Evolutionary conservation across 2,797 vertebrate species (phyloP).

Genomic region (Manis javanica): DNA sequence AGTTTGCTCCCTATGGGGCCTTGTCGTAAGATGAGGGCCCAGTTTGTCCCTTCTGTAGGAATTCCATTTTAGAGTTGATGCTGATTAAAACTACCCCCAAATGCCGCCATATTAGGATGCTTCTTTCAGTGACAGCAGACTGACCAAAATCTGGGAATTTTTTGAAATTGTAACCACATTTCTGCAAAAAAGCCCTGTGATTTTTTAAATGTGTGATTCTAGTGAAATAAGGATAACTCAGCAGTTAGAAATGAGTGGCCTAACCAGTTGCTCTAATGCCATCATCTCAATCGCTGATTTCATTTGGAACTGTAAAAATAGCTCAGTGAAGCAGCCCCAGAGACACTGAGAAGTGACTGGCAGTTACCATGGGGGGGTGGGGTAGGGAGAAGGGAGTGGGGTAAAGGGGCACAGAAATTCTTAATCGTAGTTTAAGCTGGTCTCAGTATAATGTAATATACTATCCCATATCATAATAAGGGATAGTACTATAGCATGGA

Average conservation of each 20-base stretch:
- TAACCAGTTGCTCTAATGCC: background rate
- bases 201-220: slow-evolving; percentile 24
- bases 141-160: background rate
- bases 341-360: no score
- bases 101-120: background rate
- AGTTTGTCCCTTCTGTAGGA: background rate
- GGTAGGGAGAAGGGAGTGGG: no score
- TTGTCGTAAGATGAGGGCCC: background rate
- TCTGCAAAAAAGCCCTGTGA: slow-evolving; percentile 1
- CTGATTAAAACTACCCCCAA: background rate
- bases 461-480: no score
- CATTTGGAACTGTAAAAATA: background rate
- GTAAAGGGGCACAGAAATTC: no score
- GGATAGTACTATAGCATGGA: no score
- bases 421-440: no score
- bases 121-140: background rate
- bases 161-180: slow-evolving; percentile 5
- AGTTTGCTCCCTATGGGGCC: background rate
- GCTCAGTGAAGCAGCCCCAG: no score
- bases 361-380: no score
- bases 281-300: background rate
- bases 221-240: background rate
- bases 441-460: no score
- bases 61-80: slow-evolving; percentile 35
- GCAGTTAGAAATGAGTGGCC: background rate